Evolutionary conservation across 2,888 invertebrate species (phyloP).

Genomic region (Agrochola macilenta): DNA sequence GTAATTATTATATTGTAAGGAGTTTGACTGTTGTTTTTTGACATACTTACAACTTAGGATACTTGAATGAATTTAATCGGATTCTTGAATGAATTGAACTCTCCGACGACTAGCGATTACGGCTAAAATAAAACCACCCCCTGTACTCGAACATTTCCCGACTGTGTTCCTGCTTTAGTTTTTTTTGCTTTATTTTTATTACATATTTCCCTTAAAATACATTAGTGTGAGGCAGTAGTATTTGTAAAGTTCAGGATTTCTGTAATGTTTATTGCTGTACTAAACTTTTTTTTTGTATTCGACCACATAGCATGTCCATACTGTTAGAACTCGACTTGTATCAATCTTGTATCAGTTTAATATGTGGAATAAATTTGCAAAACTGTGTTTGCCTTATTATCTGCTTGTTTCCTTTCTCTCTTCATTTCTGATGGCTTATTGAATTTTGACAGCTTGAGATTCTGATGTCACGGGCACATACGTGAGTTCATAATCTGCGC

Average conservation of each 20-base stretch:
- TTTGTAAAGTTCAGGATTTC: conserved; percentile 89
- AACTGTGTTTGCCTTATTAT: conserved; percentile 91
- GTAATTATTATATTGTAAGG: conserved; percentile 91
- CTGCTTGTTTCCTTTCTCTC: conserved; percentile 77
- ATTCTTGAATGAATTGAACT: conserved; percentile 81
- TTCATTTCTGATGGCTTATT: not conserved
- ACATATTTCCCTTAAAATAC: conserved; percentile 88
- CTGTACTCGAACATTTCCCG: conserved; percentile 89
- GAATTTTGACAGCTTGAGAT: not conserved
- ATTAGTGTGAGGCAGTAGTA: conserved; percentile 90
- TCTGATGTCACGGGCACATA: not conserved
- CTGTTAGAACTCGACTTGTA: conserved; percentile 90
- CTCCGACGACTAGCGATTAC: conserved; percentile 84
- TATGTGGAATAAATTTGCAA: conserved; percentile 90
- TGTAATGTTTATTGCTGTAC: conserved; percentile 89
- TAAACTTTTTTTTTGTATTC: conserved; percentile 87
- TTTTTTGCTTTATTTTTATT: conserved; percentile 90
- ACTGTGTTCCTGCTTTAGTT: conserved; percentile 91
- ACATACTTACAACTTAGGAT: conserved; percentile 90
- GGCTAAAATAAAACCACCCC: conserved; percentile 87
- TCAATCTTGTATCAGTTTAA: conserved; percentile 90
- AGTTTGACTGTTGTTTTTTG: conserved; percentile 91
- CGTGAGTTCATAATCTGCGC: not conserved
- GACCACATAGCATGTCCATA: conserved; percentile 89
- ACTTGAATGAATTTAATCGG: conserved; percentile 85